Evolutionary conservation across 2,888 invertebrate species (phyloP).

Genomic region (Lasius fuliginosus): DNA sequence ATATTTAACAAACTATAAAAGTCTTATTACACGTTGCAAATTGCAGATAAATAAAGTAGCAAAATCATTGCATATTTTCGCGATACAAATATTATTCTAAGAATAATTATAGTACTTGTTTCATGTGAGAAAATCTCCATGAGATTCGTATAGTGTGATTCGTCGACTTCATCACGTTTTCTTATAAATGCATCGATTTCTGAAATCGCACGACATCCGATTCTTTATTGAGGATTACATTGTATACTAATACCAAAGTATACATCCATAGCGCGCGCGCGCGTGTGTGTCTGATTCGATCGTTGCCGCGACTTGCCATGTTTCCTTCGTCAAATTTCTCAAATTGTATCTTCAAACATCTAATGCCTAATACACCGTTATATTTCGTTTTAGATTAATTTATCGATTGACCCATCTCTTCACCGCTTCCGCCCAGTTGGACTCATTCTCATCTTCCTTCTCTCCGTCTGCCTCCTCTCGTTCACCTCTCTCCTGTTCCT

Average conservation of each 20-base stretch:
- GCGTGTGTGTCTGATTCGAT: slow-evolving; percentile 52
- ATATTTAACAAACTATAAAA: slow-evolving; percentile 35
- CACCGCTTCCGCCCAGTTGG: slow-evolving; percentile 90
- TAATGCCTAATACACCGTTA: background rate
- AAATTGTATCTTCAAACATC: background rate
- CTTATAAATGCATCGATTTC: slow-evolving; percentile 58
- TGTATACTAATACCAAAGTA: slow-evolving; percentile 67
- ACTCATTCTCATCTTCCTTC: slow-evolving; percentile 83
- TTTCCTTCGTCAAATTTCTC: slow-evolving; percentile 81
- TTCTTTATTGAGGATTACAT: slow-evolving; percentile 59
- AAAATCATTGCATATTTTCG: slow-evolving; percentile 35
- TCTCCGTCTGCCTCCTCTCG: slow-evolving; percentile 87
- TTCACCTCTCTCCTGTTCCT: slow-evolving; percentile 82
- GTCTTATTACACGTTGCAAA: slow-evolving; percentile 19
- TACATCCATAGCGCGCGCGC: slow-evolving; percentile 40
- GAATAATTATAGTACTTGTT: slow-evolving; percentile 27
- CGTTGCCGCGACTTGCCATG: slow-evolving; percentile 88
- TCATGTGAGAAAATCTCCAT: slow-evolving; percentile 10
- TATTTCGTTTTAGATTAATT: slow-evolving; percentile 72
- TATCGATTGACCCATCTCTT: slow-evolving; percentile 91
- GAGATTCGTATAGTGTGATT: slow-evolving; percentile 21
- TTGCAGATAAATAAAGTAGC: slow-evolving; percentile 37
- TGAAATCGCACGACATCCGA: slow-evolving; percentile 61
- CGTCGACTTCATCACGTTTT: slow-evolving; percentile 21
- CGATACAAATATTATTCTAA: slow-evolving; percentile 44